Conservation (phyloP, 2,888 invertebrate species). For the Acheta domesticus region DNA sequence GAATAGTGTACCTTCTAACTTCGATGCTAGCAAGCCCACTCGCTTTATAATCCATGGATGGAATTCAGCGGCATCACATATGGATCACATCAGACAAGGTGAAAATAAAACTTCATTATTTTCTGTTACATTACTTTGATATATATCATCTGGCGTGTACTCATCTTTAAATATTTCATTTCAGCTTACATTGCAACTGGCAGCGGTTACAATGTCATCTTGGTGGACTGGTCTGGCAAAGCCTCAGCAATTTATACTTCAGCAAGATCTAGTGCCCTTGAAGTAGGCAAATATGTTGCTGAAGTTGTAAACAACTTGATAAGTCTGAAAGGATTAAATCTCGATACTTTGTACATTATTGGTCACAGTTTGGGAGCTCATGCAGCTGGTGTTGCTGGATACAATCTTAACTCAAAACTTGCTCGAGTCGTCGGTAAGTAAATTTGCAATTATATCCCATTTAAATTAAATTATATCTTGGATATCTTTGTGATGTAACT, state of each 20-base stretch:
- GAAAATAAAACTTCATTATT: no score
- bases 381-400: conserved; percentile 22
- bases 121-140: no score
- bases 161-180: not conserved
- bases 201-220: conserved; percentile 20
- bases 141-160: no score
- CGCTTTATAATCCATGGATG: no score
- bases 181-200: conserved; percentile 22
- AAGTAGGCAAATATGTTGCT: conserved; percentile 18
- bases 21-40: no score
- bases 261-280: not conserved
- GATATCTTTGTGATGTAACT: no score
- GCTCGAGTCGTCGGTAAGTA: conserved; percentile 20
- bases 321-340: not conserved
- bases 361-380: conserved; percentile 26
- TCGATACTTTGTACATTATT: conserved; percentile 4
- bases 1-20: no score
- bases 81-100: no score
- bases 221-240: conserved; percentile 25
- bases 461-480: no score
- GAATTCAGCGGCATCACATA: no score
- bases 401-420: conserved; percentile 20
- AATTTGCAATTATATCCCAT: not conserved
- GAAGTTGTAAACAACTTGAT: not conserved
- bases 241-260: not conserved